These are phyloP conservation scores for Smittia aterrima DNA, from an alignment of 2,888 invertebrate species.

Conservation along the genomic window DNA sequence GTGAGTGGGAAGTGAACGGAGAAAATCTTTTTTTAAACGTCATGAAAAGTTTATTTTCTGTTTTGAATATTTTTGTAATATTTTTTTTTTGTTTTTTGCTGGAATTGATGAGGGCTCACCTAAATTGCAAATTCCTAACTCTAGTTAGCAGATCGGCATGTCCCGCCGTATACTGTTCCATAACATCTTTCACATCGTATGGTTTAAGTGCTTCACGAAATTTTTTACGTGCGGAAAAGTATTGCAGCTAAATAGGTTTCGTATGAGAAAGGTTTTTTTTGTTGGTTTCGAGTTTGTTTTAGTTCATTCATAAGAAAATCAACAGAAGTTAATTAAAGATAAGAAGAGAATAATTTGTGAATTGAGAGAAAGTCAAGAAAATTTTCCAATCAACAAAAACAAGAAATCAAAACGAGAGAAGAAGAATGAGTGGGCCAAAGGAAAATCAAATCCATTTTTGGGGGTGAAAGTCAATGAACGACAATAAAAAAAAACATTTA, in stretches of 20 bases:
- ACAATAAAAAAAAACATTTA: too few species aligned
- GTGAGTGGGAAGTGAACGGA: background rate
- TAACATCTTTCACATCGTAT: conserved; percentile 92
- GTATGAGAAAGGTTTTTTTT: background rate
- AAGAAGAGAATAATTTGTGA: background rate
- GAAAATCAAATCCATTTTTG: background rate
- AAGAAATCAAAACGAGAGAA: background rate
- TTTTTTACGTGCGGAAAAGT: conserved; percentile 85
- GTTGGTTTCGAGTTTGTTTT: conserved; percentile 11
- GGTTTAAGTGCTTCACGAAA: conserved; percentile 91
- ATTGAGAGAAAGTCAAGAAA: background rate
- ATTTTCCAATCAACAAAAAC: too few species aligned
- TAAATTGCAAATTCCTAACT: conserved; percentile 82
- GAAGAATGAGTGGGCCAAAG: background rate
- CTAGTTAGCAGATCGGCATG: conserved; percentile 85
- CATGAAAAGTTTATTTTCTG: background rate
- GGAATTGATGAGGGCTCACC: conserved; percentile 56
- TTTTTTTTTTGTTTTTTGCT: conserved; percentile 1
- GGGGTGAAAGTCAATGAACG: background rate
- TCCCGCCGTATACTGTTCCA: conserved; percentile 86
- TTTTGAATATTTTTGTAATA: background rate
- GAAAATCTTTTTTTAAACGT: background rate
- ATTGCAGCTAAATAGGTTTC: conserved; percentile 64
- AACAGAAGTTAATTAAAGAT: background rate
- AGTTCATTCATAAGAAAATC: conserved; percentile 16